Percentiles rank a stretch among this genome's conserved stretches.
These are phyloP conservation scores for Cyprinus carpio DNA, from an alignment of 2,113 vertebrate genomes.

Conservation along the genomic window DNA sequence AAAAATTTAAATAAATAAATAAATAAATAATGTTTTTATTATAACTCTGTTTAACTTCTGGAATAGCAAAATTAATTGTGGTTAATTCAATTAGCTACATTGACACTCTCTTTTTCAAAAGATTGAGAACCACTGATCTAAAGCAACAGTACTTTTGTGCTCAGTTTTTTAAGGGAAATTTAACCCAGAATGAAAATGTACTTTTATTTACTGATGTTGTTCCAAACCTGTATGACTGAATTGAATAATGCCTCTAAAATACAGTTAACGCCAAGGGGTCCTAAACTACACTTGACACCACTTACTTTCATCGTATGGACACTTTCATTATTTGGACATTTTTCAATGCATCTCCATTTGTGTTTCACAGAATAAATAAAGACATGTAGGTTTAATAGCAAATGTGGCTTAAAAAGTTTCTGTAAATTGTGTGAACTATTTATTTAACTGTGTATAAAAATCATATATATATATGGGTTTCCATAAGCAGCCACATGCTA, in stretches of 20 bases:
- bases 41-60: no score
- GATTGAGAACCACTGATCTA: neutral
- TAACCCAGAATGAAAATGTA: neutral
- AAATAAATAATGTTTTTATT: no score
- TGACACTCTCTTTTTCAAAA: neutral
- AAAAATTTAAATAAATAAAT: no score
- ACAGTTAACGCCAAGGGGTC: neutral
- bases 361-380: no score
- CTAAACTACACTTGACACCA: neutral
- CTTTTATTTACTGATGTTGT: neutral
- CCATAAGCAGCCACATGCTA: neutral
- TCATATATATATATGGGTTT: neutral
- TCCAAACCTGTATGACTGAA: neutral
- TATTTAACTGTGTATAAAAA: neutral
- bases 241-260: neutral
- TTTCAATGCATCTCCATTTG: neutral
- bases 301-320: neutral
- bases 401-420: no score
- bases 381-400: neutral
- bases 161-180: neutral
- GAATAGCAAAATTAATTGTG: no score
- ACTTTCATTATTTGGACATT: neutral
- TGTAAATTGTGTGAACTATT: neutral
- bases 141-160: neutral
- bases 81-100: no score